phyloP scores from a whole-genome alignment of 2,113 vertebrate genomes.

The Hippopotamus amphibius region DNA sequence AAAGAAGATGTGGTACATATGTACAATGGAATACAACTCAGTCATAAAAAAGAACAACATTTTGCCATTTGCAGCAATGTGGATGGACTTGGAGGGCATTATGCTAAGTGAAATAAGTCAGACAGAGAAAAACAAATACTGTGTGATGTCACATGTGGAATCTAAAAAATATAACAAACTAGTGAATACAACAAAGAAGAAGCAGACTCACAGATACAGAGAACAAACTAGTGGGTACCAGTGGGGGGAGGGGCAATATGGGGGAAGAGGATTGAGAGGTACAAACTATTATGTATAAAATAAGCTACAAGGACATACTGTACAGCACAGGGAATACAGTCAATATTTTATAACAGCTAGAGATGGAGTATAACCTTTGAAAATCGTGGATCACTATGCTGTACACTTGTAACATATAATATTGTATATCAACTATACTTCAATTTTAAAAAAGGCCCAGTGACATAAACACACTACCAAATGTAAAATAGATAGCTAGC shows the following conservation, averaged over 20 bases:
- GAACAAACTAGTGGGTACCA: background rate
- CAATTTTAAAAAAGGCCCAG: no score
- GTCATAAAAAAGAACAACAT: background rate
- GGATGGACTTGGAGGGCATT: background rate
- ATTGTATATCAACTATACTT: background rate
- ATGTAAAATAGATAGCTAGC: no score
- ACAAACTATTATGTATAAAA: background rate
- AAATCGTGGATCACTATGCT: background rate
- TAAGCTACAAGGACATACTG: background rate
- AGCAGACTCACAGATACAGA: fast-evolving
- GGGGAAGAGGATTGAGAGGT: background rate
- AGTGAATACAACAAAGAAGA: background rate
- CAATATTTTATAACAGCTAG: background rate
- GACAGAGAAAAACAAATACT: background rate
- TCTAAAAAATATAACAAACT: background rate
- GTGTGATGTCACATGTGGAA: background rate
- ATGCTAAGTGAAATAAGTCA: background rate
- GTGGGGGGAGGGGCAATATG: background rate
- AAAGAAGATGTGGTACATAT: background rate
- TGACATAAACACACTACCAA: no score
- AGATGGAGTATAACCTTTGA: background rate
- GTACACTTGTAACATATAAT: background rate
- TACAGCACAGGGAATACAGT: background rate
- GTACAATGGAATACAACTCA: background rate
- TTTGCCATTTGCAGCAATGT: background rate